phyloP scores from a whole-genome alignment of 2,113 vertebrate species.

The Empidonax traillii region DNA sequence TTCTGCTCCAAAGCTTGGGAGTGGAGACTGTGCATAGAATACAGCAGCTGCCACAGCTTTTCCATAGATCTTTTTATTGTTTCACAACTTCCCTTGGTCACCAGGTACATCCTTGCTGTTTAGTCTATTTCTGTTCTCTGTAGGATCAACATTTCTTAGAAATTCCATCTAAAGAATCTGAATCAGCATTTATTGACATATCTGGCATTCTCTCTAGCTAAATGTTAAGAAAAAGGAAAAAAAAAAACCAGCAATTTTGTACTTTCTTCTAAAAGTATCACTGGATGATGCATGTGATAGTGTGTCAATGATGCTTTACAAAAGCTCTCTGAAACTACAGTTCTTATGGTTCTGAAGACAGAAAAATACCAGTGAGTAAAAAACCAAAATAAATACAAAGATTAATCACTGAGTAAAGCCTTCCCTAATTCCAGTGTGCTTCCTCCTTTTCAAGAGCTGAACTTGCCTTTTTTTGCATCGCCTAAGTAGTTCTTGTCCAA shows the following conservation, averaged over 20 bases:
- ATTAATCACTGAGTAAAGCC: neutral
- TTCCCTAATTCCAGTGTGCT: neutral
- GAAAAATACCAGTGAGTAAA: neutral
- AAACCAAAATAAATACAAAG: neutral
- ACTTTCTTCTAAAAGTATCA: neutral
- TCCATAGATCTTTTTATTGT: neutral
- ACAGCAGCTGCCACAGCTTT: neutral
- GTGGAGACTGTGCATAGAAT: neutral
- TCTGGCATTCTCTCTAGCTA: neutral
- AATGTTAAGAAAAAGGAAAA: neutral
- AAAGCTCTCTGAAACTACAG: neutral
- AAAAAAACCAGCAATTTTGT: neutral
- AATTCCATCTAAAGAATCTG: neutral
- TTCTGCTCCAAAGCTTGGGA: neutral
- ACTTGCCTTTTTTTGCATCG: neutral
- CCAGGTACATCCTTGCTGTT: neutral
- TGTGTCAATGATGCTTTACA: neutral
- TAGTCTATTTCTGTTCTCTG: neutral
- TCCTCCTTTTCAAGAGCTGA: neutral
- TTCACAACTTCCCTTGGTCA: neutral
- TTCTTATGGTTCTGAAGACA: neutral
- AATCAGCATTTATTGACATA: neutral
- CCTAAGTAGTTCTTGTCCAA: neutral
- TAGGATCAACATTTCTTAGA: neutral
- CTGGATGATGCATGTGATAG: neutral